phyloP scores from a whole-genome alignment of 2,797 vertebrate species.

The Anolis apletophallus region DNA sequence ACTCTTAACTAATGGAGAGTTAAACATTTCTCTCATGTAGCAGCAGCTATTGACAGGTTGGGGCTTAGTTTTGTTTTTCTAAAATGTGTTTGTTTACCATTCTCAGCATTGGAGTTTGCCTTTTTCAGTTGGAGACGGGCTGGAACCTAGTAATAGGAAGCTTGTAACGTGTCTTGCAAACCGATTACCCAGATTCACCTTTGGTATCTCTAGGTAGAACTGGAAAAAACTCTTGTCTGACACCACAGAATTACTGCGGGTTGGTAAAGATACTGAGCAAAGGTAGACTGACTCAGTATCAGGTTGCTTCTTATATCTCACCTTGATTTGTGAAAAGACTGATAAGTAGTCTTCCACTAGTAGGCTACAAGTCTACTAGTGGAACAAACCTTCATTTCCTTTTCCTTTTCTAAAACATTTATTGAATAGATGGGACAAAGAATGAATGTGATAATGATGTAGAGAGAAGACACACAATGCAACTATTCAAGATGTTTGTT shows the following conservation, averaged over 20 bases:
- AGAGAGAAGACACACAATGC: not conserved
- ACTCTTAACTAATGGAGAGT: not conserved
- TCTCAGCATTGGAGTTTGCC: not conserved
- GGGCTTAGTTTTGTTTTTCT: not conserved
- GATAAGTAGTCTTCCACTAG: not conserved
- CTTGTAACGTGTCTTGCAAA: not conserved
- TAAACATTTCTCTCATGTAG: not conserved
- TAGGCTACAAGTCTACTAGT: too few species aligned
- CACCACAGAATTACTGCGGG: not conserved
- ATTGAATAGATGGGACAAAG: not conserved
- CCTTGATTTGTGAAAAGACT: not conserved
- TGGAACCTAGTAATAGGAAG: not conserved
- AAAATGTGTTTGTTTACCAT: not conserved
- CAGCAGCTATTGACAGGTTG: not conserved
- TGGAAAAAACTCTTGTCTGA: not conserved
- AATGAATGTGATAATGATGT: not conserved
- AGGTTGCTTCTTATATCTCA: not conserved
- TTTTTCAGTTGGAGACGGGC: slow-evolving; percentile 12
- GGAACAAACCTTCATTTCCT: slow-evolving; percentile 6
- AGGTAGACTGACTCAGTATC: not conserved
- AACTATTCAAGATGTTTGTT: not conserved
- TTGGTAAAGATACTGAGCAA: too few species aligned
- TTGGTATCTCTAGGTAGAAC: not conserved
- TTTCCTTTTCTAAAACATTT: not conserved
- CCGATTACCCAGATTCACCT: not conserved